Conservation (phyloP, 2,113 vertebrate species). For the Gadus macrocephalus region DNA sequence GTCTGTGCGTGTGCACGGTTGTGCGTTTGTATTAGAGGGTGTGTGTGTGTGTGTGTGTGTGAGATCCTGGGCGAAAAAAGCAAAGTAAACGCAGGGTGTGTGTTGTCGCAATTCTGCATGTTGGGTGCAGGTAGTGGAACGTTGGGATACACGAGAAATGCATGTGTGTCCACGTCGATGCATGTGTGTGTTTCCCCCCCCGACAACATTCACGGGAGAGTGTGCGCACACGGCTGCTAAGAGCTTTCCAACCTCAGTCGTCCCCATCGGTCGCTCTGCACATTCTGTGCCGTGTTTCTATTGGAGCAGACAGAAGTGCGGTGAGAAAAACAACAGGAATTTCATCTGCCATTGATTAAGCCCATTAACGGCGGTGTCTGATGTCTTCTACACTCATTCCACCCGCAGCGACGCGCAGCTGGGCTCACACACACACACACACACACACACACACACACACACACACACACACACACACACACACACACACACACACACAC, state of each 20-base stretch:
- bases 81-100: conserved; percentile 40
- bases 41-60: conserved; percentile 28
- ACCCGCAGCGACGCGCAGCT: conserved; percentile 61
- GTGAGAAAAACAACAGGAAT: conserved; percentile 72
- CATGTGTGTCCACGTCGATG: conserved; percentile 13
- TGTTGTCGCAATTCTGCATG: conserved; percentile 58
- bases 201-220: background rate
- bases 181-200: conserved; percentile 3
- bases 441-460: background rate
- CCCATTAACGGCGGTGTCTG: conserved; percentile 72
- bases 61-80: conserved; percentile 13
- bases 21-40: conserved; percentile 27
- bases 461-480: background rate
- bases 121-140: conserved; percentile 50
- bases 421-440: conserved; percentile 52
- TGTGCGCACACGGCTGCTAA: conserved; percentile 34
- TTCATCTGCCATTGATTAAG: conserved; percentile 75
- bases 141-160: conserved; percentile 8
- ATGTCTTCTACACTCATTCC: conserved; percentile 70
- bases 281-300: conserved; percentile 66
- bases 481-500: background rate
- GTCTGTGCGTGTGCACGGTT: conserved; percentile 36
- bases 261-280: conserved; percentile 60
- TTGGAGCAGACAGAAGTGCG: conserved; percentile 65
- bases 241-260: conserved; percentile 64